Base-by-base conservation (phyloP, 2,888 invertebrate species). In the Diloba caeruleocephala region DNA sequence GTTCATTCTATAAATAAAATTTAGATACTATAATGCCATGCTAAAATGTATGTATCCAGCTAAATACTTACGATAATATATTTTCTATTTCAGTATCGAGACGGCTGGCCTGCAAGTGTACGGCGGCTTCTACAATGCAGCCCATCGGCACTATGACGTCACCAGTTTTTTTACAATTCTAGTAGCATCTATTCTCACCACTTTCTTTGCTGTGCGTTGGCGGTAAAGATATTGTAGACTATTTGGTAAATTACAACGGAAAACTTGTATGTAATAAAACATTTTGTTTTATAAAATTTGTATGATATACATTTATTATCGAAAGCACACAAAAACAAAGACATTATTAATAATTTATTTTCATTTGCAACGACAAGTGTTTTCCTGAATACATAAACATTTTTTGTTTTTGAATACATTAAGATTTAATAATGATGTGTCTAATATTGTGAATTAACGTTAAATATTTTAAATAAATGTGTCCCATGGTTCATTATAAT, bases 61-160 rank as follows among this genome's bases (percentile, higher is more conserved):
- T n/a, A 10, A 4, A 1, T 5, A 23, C 13, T 28, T 4, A 3
- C 0, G 14, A 17, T 1, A 9, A 23, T 10, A 17, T 41, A 25
- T 26, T 43, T 43, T 43, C 38, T 15, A 39, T 92, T 89, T 3
- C 87, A 97, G 97, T 81, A 97, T 97, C 72, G 97, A 97, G 84
- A 98, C 97, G 0, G 97, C 97, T 0, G 97, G 97, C 49, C 93
- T 98, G 0, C 97, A 97, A 83, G 97, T 98, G 0, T 97, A 96
- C 81, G 97, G 97, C 1, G 97, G 97, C 1, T 97, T 96, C 79
- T 97, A 97, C 92, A 97, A 96, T 74, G 88, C 91, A 0, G 95
- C 94, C 0, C 67, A 76, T 5, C 74, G 67, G 1, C 78, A 77
- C 61, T 92, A 79, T 66, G 89, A 87, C 76, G 59, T 85, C 64